Conservation (phyloP, 2,113 vertebrate species). For the Pristiophorus japonicus region DNA sequence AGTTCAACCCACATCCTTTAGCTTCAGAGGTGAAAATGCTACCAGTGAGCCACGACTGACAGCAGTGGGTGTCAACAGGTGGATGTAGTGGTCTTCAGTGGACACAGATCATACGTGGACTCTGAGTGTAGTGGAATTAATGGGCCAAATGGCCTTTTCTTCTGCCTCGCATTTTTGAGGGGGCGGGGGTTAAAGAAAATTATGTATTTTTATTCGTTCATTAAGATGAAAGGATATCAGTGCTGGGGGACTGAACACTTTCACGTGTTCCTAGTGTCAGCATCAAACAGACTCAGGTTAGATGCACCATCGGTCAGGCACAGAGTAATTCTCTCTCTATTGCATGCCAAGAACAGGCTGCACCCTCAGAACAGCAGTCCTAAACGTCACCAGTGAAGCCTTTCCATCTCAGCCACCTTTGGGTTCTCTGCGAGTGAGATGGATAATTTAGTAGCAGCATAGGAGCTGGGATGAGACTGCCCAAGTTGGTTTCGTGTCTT, state of each 20-base stretch:
- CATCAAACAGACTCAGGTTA: background rate
- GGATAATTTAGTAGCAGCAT: too few relatives aligned
- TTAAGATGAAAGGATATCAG: background rate
- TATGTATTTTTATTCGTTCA: background rate
- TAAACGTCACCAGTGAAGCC: background rate
- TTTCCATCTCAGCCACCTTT: background rate
- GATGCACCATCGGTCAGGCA: background rate
- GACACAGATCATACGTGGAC: too few relatives aligned
- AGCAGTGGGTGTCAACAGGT: background rate
- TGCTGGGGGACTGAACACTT: background rate
- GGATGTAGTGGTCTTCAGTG: background rate
- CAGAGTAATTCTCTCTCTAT: background rate
- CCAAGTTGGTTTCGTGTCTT: too few relatives aligned
- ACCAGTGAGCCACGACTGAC: background rate
- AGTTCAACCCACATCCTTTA: too few relatives aligned
- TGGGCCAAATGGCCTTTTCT: too few relatives aligned
- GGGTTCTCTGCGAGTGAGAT: background rate
- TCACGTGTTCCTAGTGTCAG: too few relatives aligned
- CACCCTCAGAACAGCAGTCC: background rate
- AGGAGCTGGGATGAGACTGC: too few relatives aligned
- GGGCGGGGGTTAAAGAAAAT: background rate
- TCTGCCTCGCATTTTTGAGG: too few relatives aligned
- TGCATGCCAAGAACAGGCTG: background rate
- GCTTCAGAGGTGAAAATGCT: background rate
- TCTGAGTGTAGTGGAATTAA: background rate